Base-by-base conservation (phyloP, 2,888 invertebrate genomes). In the Nematopogon swammerdamellus region DNA sequence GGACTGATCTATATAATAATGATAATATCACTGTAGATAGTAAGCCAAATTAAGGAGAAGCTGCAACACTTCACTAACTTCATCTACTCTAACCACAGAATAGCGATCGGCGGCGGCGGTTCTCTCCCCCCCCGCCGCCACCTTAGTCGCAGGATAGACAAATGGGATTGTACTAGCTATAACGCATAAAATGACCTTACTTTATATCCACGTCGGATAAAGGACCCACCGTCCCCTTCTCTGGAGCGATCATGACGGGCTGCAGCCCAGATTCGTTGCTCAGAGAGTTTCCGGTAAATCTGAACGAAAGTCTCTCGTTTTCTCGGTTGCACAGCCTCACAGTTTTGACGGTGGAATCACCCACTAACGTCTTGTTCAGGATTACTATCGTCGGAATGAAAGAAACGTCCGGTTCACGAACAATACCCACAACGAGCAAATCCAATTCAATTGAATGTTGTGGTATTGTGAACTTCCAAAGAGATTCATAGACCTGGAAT, bases 381-480 rank as follows among this genome's bases (percentile, higher is more conserved):
- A 80, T 68, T 50, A 88, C 62, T 58, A 85, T 82, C 1, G 82
- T 81, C 19, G 82, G 76, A 18, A 81, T 70, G 59, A 87, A 85
- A 47, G 73, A 68, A 4, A 89, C 80, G 18, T 80, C 77, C 0
- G 89, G 86, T 57, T 88, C 87, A 51, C 80, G 69, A 0, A 86
- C 85, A 45, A 76, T 63, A 11, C 86, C 88, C 18, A 85, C 86
- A 14, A 89, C 71, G 18, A 89, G 61, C 60, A 89, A 80, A 52
- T 77, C 66, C 48, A 81, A 79, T 20, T 69, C 66, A 47, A 86
- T 66, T 54, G 81, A 69, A 60, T 84, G 76, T 49, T 76, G 68
- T 2, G 83, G 82, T 56, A 89, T 85, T 17, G 65, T 60, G 58
- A 89, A 86, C 55, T 73, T 80, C 85, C 87, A 88, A 60, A 84